Percentiles rank a stretch among this genome's conserved stretches.
Evolutionary conservation across 2,797 vertebrate genomes (phyloP).

Genomic region (Leucoraja ocellata): DNA sequence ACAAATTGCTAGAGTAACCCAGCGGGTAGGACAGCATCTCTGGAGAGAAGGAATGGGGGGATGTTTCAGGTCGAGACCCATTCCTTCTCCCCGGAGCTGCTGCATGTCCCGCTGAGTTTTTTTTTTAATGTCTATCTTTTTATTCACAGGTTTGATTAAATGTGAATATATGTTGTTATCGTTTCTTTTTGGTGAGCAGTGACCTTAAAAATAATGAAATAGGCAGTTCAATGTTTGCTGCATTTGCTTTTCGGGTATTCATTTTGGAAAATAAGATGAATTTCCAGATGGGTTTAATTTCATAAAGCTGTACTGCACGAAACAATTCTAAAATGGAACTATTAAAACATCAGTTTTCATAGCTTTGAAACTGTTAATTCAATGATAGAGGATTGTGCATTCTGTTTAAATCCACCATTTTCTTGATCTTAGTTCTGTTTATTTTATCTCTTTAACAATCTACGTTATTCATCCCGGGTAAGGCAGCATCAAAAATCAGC

Average conservation of each 20-base stretch:
- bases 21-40: too few relatives aligned
- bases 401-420: background rate
- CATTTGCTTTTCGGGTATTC: background rate
- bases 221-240: background rate
- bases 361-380: background rate
- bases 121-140: background rate
- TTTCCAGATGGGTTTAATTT: background rate
- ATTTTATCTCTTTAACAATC: background rate
- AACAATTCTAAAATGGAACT: background rate
- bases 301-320: background rate
- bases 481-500: background rate
- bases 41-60: too few relatives aligned
- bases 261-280: background rate
- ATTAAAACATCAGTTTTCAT: background rate
- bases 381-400: background rate
- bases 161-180: background rate
- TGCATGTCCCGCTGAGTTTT: too few relatives aligned
- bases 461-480: background rate
- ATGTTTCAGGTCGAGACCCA: too few relatives aligned
- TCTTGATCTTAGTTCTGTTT: background rate
- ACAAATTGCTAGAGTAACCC: too few relatives aligned
- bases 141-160: conserved; percentile 4
- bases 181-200: background rate
- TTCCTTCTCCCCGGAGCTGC: too few relatives aligned
- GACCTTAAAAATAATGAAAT: background rate